A percentile compares a stretch with the other conserved stretches of the same genome.
phyloP scores from a whole-genome alignment of 2,113 vertebrate species.

The Mormoops blainvillei region DNA sequence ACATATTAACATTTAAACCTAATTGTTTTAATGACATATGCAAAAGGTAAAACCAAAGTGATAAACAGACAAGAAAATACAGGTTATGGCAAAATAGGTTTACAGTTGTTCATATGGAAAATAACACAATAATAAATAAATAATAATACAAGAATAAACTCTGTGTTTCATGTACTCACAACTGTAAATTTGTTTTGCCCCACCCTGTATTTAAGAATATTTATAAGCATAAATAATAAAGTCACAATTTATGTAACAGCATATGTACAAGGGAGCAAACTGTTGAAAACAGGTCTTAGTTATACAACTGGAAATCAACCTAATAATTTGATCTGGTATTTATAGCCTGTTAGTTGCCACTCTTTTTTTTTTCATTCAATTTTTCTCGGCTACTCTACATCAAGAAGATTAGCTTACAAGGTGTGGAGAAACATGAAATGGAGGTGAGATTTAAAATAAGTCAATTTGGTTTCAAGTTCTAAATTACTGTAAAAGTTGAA shows the following conservation, averaged over 20 bases:
- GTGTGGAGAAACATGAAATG: background rate
- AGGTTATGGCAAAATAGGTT: background rate
- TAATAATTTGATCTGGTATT: background rate
- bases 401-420: background rate
- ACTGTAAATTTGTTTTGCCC: too few relatives aligned
- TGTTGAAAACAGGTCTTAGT: background rate
- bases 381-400: background rate
- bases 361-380: background rate
- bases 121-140: too few relatives aligned
- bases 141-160: too few relatives aligned
- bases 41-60: background rate
- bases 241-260: background rate
- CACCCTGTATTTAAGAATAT: background rate
- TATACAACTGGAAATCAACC: background rate
- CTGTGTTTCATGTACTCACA: too few relatives aligned
- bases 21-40: background rate
- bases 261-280: background rate
- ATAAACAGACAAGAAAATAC: background rate
- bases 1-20: background rate
- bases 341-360: background rate
- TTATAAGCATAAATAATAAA: background rate
- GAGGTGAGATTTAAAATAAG: constrained; percentile 11
- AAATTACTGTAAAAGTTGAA: background rate
- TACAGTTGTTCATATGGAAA: background rate
- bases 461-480: background rate